Evolutionary conservation across 30 jellyfish, hydroid and myxozoan species (phyloP).

Genomic region (Aurelia sp.): DNA sequence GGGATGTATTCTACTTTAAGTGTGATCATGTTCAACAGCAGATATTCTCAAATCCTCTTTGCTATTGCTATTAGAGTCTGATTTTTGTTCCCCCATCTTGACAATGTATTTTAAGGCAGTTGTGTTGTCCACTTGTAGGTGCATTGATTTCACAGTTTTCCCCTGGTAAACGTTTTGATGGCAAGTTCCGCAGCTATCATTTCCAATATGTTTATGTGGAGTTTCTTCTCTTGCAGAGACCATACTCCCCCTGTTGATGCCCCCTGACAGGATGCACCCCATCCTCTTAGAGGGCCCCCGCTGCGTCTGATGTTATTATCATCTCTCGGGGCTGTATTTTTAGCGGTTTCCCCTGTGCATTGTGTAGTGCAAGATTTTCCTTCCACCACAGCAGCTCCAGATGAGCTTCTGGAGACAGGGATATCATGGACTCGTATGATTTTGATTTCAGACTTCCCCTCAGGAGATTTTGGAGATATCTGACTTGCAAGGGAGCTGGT

Average conservation of each 20-base stretch:
- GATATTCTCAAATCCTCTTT: slow-evolving; percentile 17
- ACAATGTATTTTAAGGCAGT: neutral
- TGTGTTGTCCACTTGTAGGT: slow-evolving; percentile 19
- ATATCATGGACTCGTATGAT: neutral
- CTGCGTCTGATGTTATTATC: slow-evolving; percentile 21
- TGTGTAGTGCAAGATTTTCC: slow-evolving; percentile 20
- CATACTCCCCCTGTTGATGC: slow-evolving; percentile 47
- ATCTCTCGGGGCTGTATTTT: neutral
- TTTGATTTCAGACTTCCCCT: slow-evolving; percentile 17
- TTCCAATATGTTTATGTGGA: slow-evolving; percentile 45
- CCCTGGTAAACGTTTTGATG: slow-evolving; percentile 24
- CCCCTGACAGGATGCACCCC: slow-evolving; percentile 19
- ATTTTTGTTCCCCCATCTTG: slow-evolving; percentile 9
- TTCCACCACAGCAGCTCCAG: slow-evolving; percentile 33
- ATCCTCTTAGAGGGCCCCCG: slow-evolving; percentile 6
- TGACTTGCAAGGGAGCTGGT: slow-evolving; percentile 57
- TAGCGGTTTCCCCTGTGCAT: slow-evolving; percentile 14
- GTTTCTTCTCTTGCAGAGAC: neutral
- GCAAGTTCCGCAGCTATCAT: slow-evolving; percentile 45
- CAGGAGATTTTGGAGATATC: slow-evolving; percentile 36
- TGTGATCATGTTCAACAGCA: slow-evolving; percentile 1
- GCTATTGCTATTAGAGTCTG: neutral
- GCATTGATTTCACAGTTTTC: neutral
- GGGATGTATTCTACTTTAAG: slow-evolving; percentile 24
- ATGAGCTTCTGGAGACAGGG: slow-evolving; percentile 1